Conservation (phyloP, 2,797 vertebrate species). For the Tokudaia muenninki region DNA sequence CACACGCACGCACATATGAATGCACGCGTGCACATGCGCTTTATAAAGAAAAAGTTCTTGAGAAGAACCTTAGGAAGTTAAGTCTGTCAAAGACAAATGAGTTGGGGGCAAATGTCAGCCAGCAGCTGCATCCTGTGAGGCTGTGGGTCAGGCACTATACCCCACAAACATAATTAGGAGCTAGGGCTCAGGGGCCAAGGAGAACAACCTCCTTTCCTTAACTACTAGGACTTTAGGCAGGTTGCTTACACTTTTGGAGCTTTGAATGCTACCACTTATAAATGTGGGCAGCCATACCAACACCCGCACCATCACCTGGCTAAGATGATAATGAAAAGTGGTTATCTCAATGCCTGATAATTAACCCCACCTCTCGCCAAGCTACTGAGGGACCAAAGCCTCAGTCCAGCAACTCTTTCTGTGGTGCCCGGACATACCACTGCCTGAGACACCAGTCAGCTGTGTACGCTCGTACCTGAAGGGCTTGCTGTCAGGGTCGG, state of each 20-base stretch:
- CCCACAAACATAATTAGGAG: not conserved
- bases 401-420: not conserved
- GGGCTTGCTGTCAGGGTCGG: constrained; percentile 91
- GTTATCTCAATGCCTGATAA: fast-evolving
- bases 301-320: not conserved
- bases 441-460: fast-evolving
- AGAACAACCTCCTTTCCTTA: not conserved
- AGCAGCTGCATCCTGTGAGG: too few relatives aligned
- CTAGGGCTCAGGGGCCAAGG: not conserved
- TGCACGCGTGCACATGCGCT: not conserved
- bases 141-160: not conserved
- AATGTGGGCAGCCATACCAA: not conserved
- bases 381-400: fast-evolving
- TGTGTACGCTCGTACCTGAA: constrained; percentile 86
- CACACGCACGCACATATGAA: too few relatives aligned
- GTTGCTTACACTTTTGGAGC: not conserved
- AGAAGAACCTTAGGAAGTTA: not conserved
- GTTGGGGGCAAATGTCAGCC: fast-evolving
- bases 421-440: fast-evolving
- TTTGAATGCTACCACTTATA: not conserved
- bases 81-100: not conserved
- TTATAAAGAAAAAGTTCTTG: not conserved
- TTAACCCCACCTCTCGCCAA: fast-evolving
- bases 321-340: not conserved
- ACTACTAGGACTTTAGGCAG: not conserved